Evolutionary conservation across 2,113 vertebrate species (phyloP).

Genomic region (Poeciliopsis prolifica): DNA sequence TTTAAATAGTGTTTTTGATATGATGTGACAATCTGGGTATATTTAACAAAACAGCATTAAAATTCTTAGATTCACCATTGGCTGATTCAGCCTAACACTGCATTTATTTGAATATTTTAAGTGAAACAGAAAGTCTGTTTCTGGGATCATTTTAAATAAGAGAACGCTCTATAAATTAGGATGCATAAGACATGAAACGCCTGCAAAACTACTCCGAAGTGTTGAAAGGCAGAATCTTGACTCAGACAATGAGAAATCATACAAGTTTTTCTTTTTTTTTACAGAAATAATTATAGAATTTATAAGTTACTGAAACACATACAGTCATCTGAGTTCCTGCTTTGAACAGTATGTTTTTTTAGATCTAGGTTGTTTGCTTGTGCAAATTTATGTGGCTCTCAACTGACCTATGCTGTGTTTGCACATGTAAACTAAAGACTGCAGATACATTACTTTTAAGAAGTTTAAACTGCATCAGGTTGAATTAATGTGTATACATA

Average conservation of each 20-base stretch:
- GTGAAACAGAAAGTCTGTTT: background rate
- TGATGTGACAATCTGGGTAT: background rate
- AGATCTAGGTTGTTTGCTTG: no score
- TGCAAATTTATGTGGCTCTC: no score
- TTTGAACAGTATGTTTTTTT: no score
- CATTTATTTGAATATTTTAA: background rate
- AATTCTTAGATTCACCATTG: background rate
- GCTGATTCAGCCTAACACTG: background rate
- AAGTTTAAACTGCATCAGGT: no score
- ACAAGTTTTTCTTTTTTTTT: background rate
- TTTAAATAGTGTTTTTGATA: background rate
- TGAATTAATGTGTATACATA: no score
- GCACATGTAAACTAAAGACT: no score
- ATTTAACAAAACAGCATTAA: background rate
- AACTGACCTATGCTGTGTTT: no score
- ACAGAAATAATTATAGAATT: background rate
- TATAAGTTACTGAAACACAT: background rate
- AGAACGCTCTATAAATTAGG: background rate
- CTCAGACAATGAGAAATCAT: background rate
- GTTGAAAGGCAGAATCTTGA: background rate
- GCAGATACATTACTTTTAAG: no score
- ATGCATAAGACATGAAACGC: background rate
- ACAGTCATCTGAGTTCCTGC: no score
- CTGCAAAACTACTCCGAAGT: background rate
- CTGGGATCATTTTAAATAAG: background rate